Percentiles rank a stretch among this genome's conserved stretches.
Conservation (phyloP, 2,113 vertebrate species). For the Paralichthys olivaceus region DNA sequence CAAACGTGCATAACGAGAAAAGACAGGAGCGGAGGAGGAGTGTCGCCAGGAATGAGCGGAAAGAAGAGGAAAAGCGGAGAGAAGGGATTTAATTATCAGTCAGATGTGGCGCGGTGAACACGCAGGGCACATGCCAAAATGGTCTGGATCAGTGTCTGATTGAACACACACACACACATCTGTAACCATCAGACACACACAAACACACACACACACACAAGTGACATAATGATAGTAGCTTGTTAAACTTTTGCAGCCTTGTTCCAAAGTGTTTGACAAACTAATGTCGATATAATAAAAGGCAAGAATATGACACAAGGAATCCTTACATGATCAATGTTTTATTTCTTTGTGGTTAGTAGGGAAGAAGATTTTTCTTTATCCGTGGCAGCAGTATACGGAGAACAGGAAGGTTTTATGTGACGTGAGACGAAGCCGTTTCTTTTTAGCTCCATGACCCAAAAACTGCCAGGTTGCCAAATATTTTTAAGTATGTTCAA, state of each 20-base stretch:
- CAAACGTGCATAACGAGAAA: conserved; percentile 45
- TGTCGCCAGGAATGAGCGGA: conserved; percentile 39
- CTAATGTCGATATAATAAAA: neutral
- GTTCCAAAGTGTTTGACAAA: too few relatives aligned
- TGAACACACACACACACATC: neutral
- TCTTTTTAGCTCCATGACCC: neutral
- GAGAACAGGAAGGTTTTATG: too few relatives aligned
- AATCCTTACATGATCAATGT: neutral
- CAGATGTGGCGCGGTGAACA: conserved; percentile 31
- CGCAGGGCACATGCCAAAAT: neutral
- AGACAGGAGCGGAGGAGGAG: conserved; percentile 64
- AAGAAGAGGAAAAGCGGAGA: conserved; percentile 32
- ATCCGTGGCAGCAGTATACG: too few relatives aligned
- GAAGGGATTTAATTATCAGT: conserved; percentile 53
- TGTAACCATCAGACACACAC: neutral
- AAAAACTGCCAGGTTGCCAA: too few relatives aligned
- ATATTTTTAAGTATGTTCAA: too few relatives aligned
- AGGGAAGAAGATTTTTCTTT: too few relatives aligned
- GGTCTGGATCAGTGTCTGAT: conserved; percentile 12
- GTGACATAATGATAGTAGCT: neutral
- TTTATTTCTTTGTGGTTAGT: too few relatives aligned
- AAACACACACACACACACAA: neutral
- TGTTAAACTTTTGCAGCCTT: too few relatives aligned
- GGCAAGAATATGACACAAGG: neutral
- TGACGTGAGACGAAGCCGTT: too few relatives aligned